Evolutionary conservation across 1,140 invertebrate genomes (phyloP), one percentile per base, ranked within the genome.

Genomic region (Dinothrombium tinctorium): DNA sequence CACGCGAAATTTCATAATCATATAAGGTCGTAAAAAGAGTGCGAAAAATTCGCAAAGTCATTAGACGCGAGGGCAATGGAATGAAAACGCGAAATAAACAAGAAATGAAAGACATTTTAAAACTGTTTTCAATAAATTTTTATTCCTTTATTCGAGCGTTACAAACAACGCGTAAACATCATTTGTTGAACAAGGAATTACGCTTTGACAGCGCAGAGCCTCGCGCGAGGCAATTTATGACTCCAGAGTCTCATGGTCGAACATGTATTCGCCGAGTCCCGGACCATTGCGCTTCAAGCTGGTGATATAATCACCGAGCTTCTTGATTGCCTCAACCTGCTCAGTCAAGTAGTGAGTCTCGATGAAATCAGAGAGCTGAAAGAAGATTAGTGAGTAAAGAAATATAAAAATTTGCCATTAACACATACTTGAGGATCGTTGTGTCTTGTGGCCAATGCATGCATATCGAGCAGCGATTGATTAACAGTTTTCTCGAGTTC

Each of bases 401-500:
- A 28, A 28, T 28, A n/a, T 28, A 8, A 8, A 28, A 28, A 33
- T 12, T 33, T 33, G 7, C 32, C 12, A 14, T 12, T 33, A 14
- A 12, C 32, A 33, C n/a, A 26, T 43, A 43, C 53, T 43, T 62
- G 57, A 31, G 54, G 39, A 49, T 68, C 66, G 26, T 53, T 53
- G 43, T 63, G 51, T 3, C 49, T 46, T 14, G 43, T 48, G 17
- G 59, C 61, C 33, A 64, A 25, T 15, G 49, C 49, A 48, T 67
- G 65, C 21, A 69, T 50, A 37, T 63, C 56, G 7, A 68, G 49
- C 23, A 69, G 49, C 12, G 61, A 57, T 39, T 65, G 55, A 52
- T 72, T 71, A 31, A 73, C 69, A 43, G 53, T 60, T 52, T 68
- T 70, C 55, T 73, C 71, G 33, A 73, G 52, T 19, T 62, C 56